These are phyloP conservation scores for Leptura quadrifasciata DNA, from an alignment of 2,888 invertebrate species.

Conservation along the genomic window DNA sequence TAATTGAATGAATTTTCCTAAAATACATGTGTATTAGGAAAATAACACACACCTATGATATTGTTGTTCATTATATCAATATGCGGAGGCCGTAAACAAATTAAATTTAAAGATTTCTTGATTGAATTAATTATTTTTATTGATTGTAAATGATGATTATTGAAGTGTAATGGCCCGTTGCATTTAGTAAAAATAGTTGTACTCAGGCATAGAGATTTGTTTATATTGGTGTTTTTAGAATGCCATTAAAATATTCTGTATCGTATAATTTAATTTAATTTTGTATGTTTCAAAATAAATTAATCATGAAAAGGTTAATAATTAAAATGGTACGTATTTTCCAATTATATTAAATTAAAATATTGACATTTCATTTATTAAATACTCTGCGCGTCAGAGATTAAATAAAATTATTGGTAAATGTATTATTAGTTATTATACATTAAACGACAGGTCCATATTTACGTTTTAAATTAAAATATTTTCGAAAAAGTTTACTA, in stretches of 20 bases:
- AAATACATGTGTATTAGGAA: no score
- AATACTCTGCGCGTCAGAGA: not conserved
- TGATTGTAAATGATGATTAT: not conserved
- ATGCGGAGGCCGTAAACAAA: no score
- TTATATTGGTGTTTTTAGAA: not conserved
- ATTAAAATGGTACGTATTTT: conserved; percentile 10
- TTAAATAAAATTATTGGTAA: not conserved
- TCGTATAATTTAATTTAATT: conserved; percentile 1
- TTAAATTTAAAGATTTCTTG: not conserved
- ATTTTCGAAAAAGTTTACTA: no score
- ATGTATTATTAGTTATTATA: not conserved
- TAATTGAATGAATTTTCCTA: no score
- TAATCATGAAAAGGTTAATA: conserved; percentile 8
- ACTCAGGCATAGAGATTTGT: not conserved
- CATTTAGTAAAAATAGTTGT: not conserved
- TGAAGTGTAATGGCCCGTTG: not conserved
- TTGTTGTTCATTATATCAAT: no score
- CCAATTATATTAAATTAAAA: conserved; percentile 13
- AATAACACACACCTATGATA: no score
- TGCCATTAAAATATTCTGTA: not conserved
- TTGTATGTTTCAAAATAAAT: conserved; percentile 11
- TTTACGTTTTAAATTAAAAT: no score
- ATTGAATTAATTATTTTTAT: not conserved
- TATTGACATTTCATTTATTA: conserved; percentile 17
- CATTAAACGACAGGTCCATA: not conserved